Evolutionary conservation across 2,888 invertebrate species (phyloP), one percentile per base, ranked within the genome.

Genomic region (Dasysyrphus albostriatus): DNA sequence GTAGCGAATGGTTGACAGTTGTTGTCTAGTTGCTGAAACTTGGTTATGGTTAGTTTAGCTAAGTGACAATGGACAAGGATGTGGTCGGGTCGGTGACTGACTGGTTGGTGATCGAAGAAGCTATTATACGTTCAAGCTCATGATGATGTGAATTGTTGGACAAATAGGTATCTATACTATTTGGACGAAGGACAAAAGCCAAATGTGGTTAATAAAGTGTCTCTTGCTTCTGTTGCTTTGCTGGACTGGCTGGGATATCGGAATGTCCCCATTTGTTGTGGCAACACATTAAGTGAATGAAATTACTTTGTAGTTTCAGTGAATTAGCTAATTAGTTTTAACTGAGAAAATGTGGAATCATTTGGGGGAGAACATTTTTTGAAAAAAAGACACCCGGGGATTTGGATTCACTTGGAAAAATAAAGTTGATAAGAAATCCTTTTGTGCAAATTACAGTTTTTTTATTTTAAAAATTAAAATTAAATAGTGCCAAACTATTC

Each of bases 41-140:
- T 47, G 75, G 65, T 65, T 65, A 67, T 61, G 19, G 61, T 61
- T 54, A 54, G 69, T 74, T 83, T 61, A 83, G 83, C 58, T 69
- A 74, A 78, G 78, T 78, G 67, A 78, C 78, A 83, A 83, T 78
- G 78, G 72, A 78, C 42, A 54, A 61, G 76, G 39, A 67, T 77
- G 44, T 78, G 73, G 61, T 61, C 4, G 16, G 58, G 58, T 58
- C 34, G 16, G 59, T 58, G 58, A 58, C 58, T 58, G 34, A 54
- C 54, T 32, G 72, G 82, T 82, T 19, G 51, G 65, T 78, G 73
- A 61, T 78, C 61, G 59, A 47, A 67, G 73, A 67, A 73, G 77
- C 76, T 70, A 76, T 82, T 82, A 82, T 65, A 73, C 49, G 42
- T 44, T 65, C 49, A 49, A 59, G 70, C 65, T 77, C 63, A 72